Percentiles rank a stretch among this genome's conserved stretches.
Conservation (phyloP, 2,888 invertebrate genomes). For the Aporophyla lueneburgensis region DNA sequence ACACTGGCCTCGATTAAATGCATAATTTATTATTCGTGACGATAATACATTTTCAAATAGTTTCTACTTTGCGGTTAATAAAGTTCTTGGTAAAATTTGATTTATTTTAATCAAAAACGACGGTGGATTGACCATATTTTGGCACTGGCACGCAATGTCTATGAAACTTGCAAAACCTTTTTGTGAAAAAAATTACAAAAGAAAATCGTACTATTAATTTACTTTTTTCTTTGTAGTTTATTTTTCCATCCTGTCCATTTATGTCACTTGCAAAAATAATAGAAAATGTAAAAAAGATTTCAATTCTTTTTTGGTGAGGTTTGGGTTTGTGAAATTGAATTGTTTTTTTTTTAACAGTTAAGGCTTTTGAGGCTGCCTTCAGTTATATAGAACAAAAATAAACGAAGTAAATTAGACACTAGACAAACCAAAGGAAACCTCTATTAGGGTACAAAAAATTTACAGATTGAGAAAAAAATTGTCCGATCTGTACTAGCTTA, state of each 20-base stretch:
- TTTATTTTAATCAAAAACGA: not conserved
- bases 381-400: not conserved
- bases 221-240: not conserved
- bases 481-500: not conserved
- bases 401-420: not conserved
- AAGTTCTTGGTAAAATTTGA: not conserved
- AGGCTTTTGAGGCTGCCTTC: not conserved
- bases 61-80: not conserved
- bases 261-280: not conserved
- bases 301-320: not conserved
- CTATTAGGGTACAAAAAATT: not conserved
- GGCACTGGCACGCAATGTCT: not conserved
- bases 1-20: not conserved
- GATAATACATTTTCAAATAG: not conserved
- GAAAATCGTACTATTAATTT: not conserved
- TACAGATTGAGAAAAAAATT: not conserved
- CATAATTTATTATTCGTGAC: not conserved
- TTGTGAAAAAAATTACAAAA: not conserved
- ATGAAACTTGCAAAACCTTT: not conserved
- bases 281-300: not conserved
- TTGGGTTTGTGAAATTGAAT: not conserved
- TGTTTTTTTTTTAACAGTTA: slow-evolving; percentile 5
- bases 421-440: not conserved
- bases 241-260: not conserved
- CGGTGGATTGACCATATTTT: not conserved